Evolutionary conservation across 1,140 invertebrate species (phyloP), one percentile per base, ranked within the genome.

Genomic region (Cotesia typhae): DNA sequence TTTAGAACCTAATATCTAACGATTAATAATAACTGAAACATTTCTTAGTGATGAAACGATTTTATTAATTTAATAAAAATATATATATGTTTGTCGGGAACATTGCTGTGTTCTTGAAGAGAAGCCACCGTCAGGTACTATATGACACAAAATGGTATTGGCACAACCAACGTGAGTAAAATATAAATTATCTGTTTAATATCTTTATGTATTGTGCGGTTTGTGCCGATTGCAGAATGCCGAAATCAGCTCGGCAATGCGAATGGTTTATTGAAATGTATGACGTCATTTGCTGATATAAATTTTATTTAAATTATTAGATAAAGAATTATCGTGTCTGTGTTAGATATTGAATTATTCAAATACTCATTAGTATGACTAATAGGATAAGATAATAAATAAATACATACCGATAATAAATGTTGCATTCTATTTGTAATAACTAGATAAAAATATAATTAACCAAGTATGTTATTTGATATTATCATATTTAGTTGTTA

Each of bases 391-490:
- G 7, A 59, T 4, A 5, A 20, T 17, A 4, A 10, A 60, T 4
- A 60, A 35, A 28, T 60, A 60, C 57, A 28, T 60, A 60, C 57
- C 57, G 20, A 20, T 9, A 5, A 28, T 7, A n/a, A 28, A 10
- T 60, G 57, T 28, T 10, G 57, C 20, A 60, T 28, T 53, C n/a
- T 12, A 7, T 12, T 10, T 4, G 14, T n/a, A 17, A 17, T 17
- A 10, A n/a, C 60, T 47, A 47, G 14, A 65, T 47, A 65, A 51
- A 65, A 17, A 20, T 38, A 17, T 71, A 61, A 65, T 41, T 63
- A 47, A 12, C n/a, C 6, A 53, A 38, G 9, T 17, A 53, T 35
- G 51, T 68, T 37, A 37, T 37, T 41, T 35, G 7, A 38, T 51
- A 35, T 14, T 53, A 52, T 5, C 2, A 53, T 35, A 35, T 14